Evolutionary conservation across 2,797 vertebrate species (phyloP), one percentile per base, ranked within the genome.

Genomic region (Malurus splendens): DNA sequence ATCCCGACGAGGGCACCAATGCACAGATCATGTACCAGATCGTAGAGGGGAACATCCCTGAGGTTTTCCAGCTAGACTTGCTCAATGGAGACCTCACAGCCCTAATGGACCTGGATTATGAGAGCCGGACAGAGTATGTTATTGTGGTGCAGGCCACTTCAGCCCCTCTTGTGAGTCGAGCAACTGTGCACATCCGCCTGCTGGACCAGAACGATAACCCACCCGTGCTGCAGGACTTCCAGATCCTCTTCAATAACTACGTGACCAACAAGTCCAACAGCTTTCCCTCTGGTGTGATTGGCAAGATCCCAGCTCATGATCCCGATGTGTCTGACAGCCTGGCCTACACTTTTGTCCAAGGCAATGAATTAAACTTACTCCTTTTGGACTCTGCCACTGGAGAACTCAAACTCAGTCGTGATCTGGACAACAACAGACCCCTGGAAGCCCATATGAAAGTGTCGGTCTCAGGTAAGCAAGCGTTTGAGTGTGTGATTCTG

Each of bases 1-100:
- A 99, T 93, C 99, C 99, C 0, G 99, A 99, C 0, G 99, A 99
- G 77, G 99, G 99, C 64, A 98, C 98, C 56, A 99, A 99, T 0
- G 99, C 99, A 41, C 98, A 99, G 95, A 99, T 99, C 95, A 99
- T 99, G 98, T 99, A 99, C 90, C 99, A 99, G 96, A 99, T 99
- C 0, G 98, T 99, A 52, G 99, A 99, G 93, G 99, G 99, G 41
- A 99, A 99, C 55, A 96, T 97, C 64, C 99, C 99, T 0, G 98
- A 99, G 93, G 98, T 99, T 76, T 99, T 99, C 92, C 98, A 99
- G 68, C 96, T 99, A 51, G 98, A 99, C 92, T 98, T 99, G 67
- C 98, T 99, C 78, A 99, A 98, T 0, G 99, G 99, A 5, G 98
- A 99, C 95, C 98, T 99, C 66, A 98, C 97, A 1, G 98, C 98